Conservation (phyloP, 2,113 vertebrate genomes). For the Maccullochella peelii region DNA sequence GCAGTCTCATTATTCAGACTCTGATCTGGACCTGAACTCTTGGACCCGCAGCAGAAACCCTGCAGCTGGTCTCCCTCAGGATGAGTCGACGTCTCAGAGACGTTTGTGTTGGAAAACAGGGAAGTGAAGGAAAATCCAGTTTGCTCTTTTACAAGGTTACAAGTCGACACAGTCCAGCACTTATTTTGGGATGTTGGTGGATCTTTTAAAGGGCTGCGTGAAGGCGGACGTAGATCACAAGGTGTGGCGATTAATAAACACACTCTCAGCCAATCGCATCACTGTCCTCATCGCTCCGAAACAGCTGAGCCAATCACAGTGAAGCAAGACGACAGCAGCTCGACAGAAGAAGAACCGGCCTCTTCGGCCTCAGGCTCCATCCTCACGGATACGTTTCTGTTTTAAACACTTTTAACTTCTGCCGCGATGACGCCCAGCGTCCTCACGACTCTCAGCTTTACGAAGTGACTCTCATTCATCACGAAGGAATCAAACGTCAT, state of each 20-base stretch:
- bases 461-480: background rate
- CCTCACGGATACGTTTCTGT: no score
- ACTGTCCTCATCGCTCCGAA: no score
- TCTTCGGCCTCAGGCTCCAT: no score
- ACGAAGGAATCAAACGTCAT: background rate
- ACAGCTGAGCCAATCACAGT: no score
- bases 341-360: no score
- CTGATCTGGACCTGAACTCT: conserved; percentile 17
- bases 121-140: background rate
- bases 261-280: no score
- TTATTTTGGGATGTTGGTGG: background rate
- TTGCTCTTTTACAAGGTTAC: background rate
- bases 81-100: background rate
- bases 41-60: conserved; percentile 4
- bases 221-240: no score
- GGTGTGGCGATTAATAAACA: no score
- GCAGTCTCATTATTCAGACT: background rate
- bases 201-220: no score
- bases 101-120: conserved; percentile 38
- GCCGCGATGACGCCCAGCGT: no score
- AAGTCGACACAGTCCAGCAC: background rate
- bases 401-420: no score
- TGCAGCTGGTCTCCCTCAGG: background rate
- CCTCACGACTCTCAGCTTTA: background rate
- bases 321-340: no score